Evolutionary conservation across 2,888 invertebrate species (phyloP), one percentile per base, ranked within the genome.

Genomic region (Dryomyza anilis): DNA sequence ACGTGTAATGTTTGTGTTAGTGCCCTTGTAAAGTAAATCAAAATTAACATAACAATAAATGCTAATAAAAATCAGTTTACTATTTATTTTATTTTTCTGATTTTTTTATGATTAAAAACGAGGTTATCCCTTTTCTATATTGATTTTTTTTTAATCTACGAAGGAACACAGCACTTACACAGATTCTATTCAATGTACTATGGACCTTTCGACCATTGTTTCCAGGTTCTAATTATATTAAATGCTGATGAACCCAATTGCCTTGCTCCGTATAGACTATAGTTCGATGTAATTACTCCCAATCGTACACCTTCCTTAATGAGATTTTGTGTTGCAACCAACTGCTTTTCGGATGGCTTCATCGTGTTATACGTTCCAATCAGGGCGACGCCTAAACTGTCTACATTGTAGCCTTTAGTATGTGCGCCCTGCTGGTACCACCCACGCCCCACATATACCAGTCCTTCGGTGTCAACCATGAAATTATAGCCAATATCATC

Each of bases 401-500:
- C 85, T 4, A 74, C 77, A 77, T 92, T 92, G 75, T 87, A 90
- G 16, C 87, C 85, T 30, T 85, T 85, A 0, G 91, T 88, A 74
- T 93, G 93, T 0, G 91, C 89, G 0, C 93, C 93, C 50, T 87
- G 81, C 63, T 78, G 78, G 69, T 89, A 86, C 93, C 93, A 94
- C 0, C 91, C 91, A 10, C 92, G 87, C 0, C 91, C 93, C 69
- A 85, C 87, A 78, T 91, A 93, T 0, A 88, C 89, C 0, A 86
- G 84, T 0, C 92, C 93, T 74, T 93, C 91, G 6, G 91, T 92
- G 1, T 92, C 93, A 1, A 94, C 86, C 10, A 94, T 78, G 73
- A 92, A 94, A 78, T 91, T 94, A 80, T 92, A 93, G 0, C 85
- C 90, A 29, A 92, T 89, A 76, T 93, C 92, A 56, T 80, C 84